Base-by-base conservation (phyloP, 2,888 invertebrate species). In the Napeogenes sylphis region DNA sequence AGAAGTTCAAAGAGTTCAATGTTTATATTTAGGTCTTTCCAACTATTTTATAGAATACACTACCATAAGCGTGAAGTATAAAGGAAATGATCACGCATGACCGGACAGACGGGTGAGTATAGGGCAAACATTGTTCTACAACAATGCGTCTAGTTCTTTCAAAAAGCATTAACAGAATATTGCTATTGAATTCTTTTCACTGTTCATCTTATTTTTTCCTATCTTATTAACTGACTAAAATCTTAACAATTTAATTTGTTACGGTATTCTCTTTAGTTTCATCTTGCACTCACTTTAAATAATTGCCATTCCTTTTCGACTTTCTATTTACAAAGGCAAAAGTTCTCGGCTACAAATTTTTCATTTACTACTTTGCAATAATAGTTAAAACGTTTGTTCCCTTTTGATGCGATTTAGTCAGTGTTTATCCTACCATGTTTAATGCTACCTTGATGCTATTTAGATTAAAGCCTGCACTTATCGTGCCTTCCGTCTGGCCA, bases 391-490 rank as follows among this genome's bases (percentile, higher is more conserved):
- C 59, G 55, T 55, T 61, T 65, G 51, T 57, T 63, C 58, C 55
- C 51, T 35, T 59, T 61, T 63, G 59, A 63, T 60, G 56, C 60
- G 60, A 62, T 61, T 67, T 61, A 64, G 74, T 75, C 57, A 63
- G 61, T 65, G 63, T 67, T 75, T 73, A 75, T 70, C 70, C 69
- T 71, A 66, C 75, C 77, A 69, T 78, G 76, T 77, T 77, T 70
- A 73, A 76, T 75, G 69, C 72, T 74, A 79, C 76, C 78, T 79
- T 79, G 85, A 83, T 86, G 81, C 82, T 84, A 84, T 88, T 88
- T 86, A 85, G 87, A 87, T 89, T 87, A 87, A 84, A 82, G 78
- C 78, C 68, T 73, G 80, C 80, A 87, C 84, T 87, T 90, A 87
- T 87, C 87, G 72, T 73, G 72, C 79, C 77, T 86, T 87, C 84